phyloP scores from a whole-genome alignment of 2,797 vertebrate species.

The Hemibagrus guttatus region DNA sequence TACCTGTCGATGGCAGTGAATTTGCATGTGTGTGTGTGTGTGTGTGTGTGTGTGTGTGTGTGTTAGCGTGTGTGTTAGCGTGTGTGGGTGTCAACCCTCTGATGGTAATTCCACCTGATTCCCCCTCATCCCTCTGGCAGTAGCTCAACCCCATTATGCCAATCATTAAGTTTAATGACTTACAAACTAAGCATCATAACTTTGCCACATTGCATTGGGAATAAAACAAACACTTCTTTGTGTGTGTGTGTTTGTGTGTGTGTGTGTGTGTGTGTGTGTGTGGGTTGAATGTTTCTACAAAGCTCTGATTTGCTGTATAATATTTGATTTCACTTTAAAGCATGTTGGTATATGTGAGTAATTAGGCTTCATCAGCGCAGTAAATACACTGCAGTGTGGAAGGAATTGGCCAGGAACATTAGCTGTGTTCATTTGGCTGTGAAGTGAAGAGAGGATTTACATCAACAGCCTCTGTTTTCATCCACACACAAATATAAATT shows the following conservation, averaged over 20 bases:
- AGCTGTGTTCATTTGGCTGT: conserved; percentile 12
- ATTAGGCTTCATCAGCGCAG: conserved; percentile 22
- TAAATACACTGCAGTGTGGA: conserved; percentile 17
- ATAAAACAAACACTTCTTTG: conserved; percentile 36
- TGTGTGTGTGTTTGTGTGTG: conserved; percentile 7
- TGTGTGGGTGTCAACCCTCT: conserved; percentile 51
- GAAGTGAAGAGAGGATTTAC: conserved; percentile 14
- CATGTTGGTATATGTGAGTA: conserved; percentile 16
- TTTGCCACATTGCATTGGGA: conserved; percentile 38
- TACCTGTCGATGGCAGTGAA: conserved; percentile 36
- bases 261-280: background rate
- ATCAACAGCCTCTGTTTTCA: conserved; percentile 6
- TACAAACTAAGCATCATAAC: conserved; percentile 58
- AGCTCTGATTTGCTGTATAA: conserved; percentile 7
- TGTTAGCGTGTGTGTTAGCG: background rate
- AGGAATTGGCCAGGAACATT: conserved; percentile 21
- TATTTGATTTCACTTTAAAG: conserved; percentile 4
- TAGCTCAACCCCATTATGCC: conserved; percentile 79
- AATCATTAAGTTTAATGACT: conserved; percentile 76
- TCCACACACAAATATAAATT: conserved; percentile 6
- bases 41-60: conserved; percentile 28
- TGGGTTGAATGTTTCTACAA: background rate
- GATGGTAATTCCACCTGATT: conserved; percentile 76
- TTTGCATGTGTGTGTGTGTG: conserved; percentile 8
- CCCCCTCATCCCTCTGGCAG: conserved; percentile 69